Percentiles rank a stretch among this genome's conserved stretches.
These are phyloP conservation scores for Aphyosemion australe DNA, from an alignment of 2,113 vertebrate genomes.

Conservation along the genomic window DNA sequence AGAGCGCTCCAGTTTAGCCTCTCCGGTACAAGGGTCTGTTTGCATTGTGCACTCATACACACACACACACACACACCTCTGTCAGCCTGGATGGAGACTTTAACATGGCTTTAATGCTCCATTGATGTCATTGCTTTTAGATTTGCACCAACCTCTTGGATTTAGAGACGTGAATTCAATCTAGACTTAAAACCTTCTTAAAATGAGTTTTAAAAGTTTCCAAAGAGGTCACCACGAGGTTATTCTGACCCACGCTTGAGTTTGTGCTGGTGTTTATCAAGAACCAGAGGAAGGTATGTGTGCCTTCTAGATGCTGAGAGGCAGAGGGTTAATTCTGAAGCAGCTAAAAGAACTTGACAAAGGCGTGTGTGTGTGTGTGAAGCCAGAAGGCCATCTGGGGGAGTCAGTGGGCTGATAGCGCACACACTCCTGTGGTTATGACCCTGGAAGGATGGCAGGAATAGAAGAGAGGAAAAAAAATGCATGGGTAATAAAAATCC, in stretches of 20 bases:
- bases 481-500: constrained; percentile 9
- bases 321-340: constrained; percentile 26
- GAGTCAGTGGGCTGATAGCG: constrained; percentile 56
- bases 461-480: constrained; percentile 9
- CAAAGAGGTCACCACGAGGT: constrained; percentile 86
- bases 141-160: constrained; percentile 28
- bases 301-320: neutral
- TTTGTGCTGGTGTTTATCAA: constrained; percentile 83
- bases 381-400: constrained; percentile 72
- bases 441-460: constrained; percentile 62
- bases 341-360: constrained; percentile 46
- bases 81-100: constrained; percentile 49
- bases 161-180: no score
- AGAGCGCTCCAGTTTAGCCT: constrained; percentile 51
- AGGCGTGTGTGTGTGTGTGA: constrained; percentile 65
- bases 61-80: constrained; percentile 43
- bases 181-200: no score
- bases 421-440: constrained; percentile 60
- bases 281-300: constrained; percentile 56
- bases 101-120: constrained; percentile 55
- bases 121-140: constrained; percentile 55
- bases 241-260: constrained; percentile 83
- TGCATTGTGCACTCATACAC: constrained; percentile 63
- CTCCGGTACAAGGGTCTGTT: constrained; percentile 75
- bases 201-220: no score